Evolutionary conservation across 92 coral and sea anemone genomes (phyloP).

Genomic region (Heliopora coerulea): DNA sequence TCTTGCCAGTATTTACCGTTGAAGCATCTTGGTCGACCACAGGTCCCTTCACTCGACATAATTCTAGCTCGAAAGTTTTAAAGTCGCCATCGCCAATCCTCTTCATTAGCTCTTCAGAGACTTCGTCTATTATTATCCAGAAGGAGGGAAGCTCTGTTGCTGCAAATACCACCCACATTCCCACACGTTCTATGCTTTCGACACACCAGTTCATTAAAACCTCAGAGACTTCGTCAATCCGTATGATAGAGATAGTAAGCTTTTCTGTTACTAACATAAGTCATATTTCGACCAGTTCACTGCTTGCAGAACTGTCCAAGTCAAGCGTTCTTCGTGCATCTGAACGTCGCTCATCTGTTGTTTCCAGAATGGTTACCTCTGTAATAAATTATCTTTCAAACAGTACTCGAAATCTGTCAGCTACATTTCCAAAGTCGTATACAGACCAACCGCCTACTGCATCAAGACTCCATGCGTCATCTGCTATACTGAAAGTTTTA

Average conservation of each 20-base stretch:
- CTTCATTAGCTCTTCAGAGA: background rate
- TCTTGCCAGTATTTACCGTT: background rate
- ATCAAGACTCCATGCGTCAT: background rate
- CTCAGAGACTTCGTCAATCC: no score
- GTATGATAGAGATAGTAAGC: no score
- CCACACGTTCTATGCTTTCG: no score
- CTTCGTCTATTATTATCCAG: background rate
- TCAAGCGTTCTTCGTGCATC: background rate
- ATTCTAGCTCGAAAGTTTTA: background rate
- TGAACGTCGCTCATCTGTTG: no score
- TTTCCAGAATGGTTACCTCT: no score
- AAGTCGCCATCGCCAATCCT: background rate
- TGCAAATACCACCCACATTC: no score
- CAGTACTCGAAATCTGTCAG: background rate
- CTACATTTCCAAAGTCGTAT: background rate
- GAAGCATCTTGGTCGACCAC: background rate
- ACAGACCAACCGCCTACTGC: background rate
- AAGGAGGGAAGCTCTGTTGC: no score
- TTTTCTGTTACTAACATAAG: no score
- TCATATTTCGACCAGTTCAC: background rate
- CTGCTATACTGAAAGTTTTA: background rate
- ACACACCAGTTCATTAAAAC: no score
- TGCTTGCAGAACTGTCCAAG: background rate
- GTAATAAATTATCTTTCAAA: no score
- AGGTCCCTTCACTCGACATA: background rate